A percentile compares a stretch with the other conserved stretches of the same genome.
phyloP scores from a whole-genome alignment of 1,140 invertebrate genomes.

The Drosophila miranda region DNA sequence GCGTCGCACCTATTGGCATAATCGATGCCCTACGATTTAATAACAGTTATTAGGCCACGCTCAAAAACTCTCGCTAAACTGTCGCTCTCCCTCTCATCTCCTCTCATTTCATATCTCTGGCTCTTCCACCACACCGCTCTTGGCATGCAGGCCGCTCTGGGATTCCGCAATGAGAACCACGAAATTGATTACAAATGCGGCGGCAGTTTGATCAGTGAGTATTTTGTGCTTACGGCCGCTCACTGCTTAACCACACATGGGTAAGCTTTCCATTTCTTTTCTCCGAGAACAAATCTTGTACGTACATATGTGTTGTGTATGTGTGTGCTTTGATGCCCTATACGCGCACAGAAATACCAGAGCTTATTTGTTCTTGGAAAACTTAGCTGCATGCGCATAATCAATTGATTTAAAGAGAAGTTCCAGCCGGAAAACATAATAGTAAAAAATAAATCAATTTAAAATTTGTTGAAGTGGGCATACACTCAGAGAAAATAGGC shows the following conservation, averaged over 20 bases:
- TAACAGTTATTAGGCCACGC: constrained; percentile 26
- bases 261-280: constrained; percentile 33
- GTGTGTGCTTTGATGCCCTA: no score
- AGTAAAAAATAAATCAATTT: no score
- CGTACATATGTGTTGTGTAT: no score
- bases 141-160: constrained; percentile 48
- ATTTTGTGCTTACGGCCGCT: constrained; percentile 61
- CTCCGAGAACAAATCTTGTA: no score
- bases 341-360: not conserved
- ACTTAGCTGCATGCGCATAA: no score
- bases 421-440: no score
- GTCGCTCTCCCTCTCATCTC: constrained; percentile 2
- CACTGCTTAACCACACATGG: constrained; percentile 55
- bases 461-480: no score
- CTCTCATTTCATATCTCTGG: constrained; percentile 8
- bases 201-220: constrained; percentile 76
- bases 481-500: no score
- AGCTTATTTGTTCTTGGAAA: not conserved
- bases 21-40: constrained; percentile 16
- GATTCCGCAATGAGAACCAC: constrained; percentile 40
- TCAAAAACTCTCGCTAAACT: constrained; percentile 1
- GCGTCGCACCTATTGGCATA: constrained; percentile 14
- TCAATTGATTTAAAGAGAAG: no score
- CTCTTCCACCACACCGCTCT: not conserved
- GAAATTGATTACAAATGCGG: constrained; percentile 70